Percentiles rank a stretch among this genome's conserved stretches.
phyloP scores from a whole-genome alignment of 1,140 invertebrate genomes.

The Medauroidea extradentata region DNA sequence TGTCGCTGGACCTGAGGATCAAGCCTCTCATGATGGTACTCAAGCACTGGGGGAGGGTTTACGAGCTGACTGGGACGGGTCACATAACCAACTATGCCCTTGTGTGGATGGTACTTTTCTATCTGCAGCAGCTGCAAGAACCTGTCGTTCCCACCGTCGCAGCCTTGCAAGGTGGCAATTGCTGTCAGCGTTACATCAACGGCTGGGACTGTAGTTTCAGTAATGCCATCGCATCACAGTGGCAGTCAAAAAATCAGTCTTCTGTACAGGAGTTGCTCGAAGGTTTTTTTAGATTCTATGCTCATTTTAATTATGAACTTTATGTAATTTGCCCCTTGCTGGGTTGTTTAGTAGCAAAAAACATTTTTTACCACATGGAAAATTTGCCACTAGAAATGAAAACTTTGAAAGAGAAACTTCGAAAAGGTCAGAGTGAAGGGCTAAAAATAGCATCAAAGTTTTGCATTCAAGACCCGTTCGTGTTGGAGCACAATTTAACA shows the following conservation, averaged over 20 bases:
- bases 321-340: slow-evolving; percentile 46
- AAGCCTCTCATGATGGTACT: slow-evolving; percentile 55
- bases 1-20: slow-evolving; percentile 52
- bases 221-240: slow-evolving; percentile 17
- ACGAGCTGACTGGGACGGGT: slow-evolving; percentile 47
- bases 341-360: slow-evolving; percentile 38
- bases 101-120: slow-evolving; percentile 57
- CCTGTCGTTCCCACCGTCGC: slow-evolving; percentile 43
- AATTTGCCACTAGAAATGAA: neutral
- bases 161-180: slow-evolving; percentile 35
- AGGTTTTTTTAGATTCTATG: slow-evolving; percentile 48
- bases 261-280: slow-evolving; percentile 40
- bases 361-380: slow-evolving; percentile 34
- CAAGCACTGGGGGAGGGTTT: slow-evolving; percentile 62
- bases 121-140: slow-evolving; percentile 52
- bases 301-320: slow-evolving; percentile 44
- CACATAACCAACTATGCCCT: slow-evolving; percentile 58
- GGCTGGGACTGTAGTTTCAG: slow-evolving; percentile 50
- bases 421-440: slow-evolving; percentile 4
- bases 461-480: slow-evolving; percentile 51
- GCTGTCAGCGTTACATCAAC: slow-evolving; percentile 31
- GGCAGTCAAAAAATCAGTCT: slow-evolving; percentile 19
- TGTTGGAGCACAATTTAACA: slow-evolving; percentile 47
- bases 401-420: slow-evolving; percentile 25
- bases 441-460: slow-evolving; percentile 31